Base-by-base conservation (phyloP, 2,113 vertebrate species). In the Chroicocephalus ridibundus region DNA sequence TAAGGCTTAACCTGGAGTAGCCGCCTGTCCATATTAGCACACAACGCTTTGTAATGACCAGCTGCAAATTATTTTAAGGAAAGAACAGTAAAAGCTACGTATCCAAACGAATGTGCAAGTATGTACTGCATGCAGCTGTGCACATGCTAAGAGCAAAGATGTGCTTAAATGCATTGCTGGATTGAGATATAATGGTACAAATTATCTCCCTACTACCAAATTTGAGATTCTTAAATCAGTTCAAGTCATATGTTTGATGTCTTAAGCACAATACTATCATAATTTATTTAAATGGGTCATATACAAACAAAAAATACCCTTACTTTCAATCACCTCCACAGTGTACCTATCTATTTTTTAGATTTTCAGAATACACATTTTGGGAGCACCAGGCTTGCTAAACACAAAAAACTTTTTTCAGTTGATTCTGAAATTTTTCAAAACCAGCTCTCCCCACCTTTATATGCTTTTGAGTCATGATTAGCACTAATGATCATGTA, bases 11-110 rank as follows among this genome's bases (percentile, higher is more conserved):
- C 13, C 22, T 76, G 36, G 57, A 93, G 60, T 7, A 78, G 11
- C 18, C 7, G 60, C 32, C n/a, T 51, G 10, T 40, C 34, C 1
- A 0, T 71, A 24, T 62, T 68, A 60, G 32, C 0, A 1, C 18
- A 52, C 20, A 60, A 31, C 16, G 15, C 7, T 62, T 86, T 62
- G 16, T 6, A 7, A 76, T 34, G 8, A 82, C 26, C 29, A 55
- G 9, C 65, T 79, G 61, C 38, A 84, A 71, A 76, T 57, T 68
- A 4, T 47, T 89, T 75, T 47, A 58, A 79, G 22, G 40, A 71
- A 86, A 29, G 11, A 79, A 12, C 15, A 71, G 7, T 36, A 46
- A 87, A 93, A 82, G 21, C 49, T 52, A 51, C 27, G 76, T 27
- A 61, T 27, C 3, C 21, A 69, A 54, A 47, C 0, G 1, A 60